Conservation (phyloP, 1,140 invertebrate species). For the Trinorchestia longiramus region DNA sequence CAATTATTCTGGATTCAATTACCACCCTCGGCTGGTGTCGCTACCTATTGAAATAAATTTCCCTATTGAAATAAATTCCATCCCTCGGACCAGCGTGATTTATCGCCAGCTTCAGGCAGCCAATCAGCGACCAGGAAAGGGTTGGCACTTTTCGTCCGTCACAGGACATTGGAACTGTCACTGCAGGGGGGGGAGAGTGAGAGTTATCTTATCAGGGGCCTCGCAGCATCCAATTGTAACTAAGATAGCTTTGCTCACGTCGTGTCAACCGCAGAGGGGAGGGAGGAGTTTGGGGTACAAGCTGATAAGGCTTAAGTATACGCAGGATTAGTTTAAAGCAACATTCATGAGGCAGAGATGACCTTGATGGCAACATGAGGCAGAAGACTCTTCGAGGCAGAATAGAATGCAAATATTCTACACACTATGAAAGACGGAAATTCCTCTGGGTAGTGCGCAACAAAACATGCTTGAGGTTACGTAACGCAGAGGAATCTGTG, state of each 20-base stretch:
- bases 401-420: too few relatives aligned
- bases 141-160: neutral
- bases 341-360: too few relatives aligned
- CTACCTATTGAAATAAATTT: neutral
- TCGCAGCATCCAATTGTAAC: neutral
- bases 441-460: too few relatives aligned
- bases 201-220: neutral
- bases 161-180: neutral
- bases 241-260: neutral
- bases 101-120: neutral
- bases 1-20: constrained; percentile 2
- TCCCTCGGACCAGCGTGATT: neutral
- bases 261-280: too few relatives aligned
- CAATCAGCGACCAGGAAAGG: neutral
- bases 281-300: too few relatives aligned
- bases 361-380: neutral
- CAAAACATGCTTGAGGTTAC: too few relatives aligned
- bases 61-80: too few relatives aligned
- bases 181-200: neutral
- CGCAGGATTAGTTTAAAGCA: too few relatives aligned
- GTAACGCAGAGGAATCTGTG: too few relatives aligned
- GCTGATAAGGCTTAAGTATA: too few relatives aligned
- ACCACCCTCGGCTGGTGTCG: neutral
- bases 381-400: neutral
- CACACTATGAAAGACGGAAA: too few relatives aligned